Percentiles rank a stretch among this genome's conserved stretches.
Evolutionary conservation across 2,888 invertebrate genomes (phyloP).

Genomic region (Helleia helle): DNA sequence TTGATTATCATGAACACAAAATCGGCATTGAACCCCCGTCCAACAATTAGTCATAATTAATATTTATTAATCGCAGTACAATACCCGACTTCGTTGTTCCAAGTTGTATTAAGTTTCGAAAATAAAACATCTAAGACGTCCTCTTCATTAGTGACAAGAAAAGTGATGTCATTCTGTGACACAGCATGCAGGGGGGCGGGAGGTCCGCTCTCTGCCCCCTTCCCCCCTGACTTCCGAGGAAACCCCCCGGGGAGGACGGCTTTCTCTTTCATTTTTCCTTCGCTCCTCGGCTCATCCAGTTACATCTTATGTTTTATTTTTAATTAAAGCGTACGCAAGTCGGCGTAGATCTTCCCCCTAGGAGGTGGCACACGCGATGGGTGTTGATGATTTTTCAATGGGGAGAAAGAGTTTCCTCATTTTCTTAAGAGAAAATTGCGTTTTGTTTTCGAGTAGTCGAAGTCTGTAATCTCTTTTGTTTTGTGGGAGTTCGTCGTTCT

Average conservation of each 20-base stretch:
- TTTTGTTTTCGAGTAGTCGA: conserved; percentile 74
- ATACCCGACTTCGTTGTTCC: conserved; percentile 6
- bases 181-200: conserved; percentile 45
- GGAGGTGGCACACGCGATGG: conserved; percentile 61
- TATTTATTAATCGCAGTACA: too few species aligned
- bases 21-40: too few species aligned
- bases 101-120: conserved; percentile 28
- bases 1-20: too few species aligned
- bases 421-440: conserved; percentile 75
- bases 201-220: conserved; percentile 54
- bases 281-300: conserved; percentile 74
- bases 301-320: conserved; percentile 75
- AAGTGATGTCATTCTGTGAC: conserved; percentile 72
- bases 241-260: conserved; percentile 57
- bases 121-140: conserved; percentile 53
- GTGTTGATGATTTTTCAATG: conserved; percentile 75
- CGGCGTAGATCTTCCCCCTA: conserved; percentile 62
- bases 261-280: conserved; percentile 75
- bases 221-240: conserved; percentile 59
- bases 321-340: conserved; percentile 75
- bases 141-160: conserved; percentile 73
- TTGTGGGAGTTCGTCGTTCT: conserved; percentile 54
- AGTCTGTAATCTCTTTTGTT: conserved; percentile 75
- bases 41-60: too few species aligned
- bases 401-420: conserved; percentile 75